Percentiles rank a stretch among this genome's conserved stretches.
phyloP scores from a whole-genome alignment of 1,140 invertebrate genomes.

The Saccostrea cuccullata region DNA sequence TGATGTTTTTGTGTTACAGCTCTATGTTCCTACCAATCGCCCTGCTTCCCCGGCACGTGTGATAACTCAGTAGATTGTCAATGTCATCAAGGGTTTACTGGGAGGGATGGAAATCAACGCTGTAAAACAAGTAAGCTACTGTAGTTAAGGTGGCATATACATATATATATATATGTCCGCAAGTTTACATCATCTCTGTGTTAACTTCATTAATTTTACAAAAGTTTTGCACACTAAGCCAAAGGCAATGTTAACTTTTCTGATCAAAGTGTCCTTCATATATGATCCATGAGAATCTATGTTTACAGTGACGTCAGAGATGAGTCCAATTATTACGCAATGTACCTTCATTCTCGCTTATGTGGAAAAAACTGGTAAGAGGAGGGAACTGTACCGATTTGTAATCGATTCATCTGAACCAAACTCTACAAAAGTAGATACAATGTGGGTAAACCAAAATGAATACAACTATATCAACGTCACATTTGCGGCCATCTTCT shows the following conservation, averaged over 20 bases:
- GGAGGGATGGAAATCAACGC: background rate
- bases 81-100: slow-evolving; percentile 7
- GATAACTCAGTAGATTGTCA: background rate
- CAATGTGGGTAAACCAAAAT: slow-evolving; percentile 41
- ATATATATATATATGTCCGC: too few relatives aligned
- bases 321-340: slow-evolving; percentile 16
- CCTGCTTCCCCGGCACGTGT: slow-evolving; percentile 32
- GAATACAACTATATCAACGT: slow-evolving; percentile 38
- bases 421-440: slow-evolving; percentile 36
- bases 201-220: too few relatives aligned
- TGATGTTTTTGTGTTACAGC: background rate
- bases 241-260: too few relatives aligned
- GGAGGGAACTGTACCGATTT: slow-evolving; percentile 43
- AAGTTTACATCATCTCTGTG: too few relatives aligned
- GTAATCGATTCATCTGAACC: slow-evolving; percentile 48
- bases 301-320: slow-evolving; percentile 24
- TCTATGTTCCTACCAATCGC: slow-evolving; percentile 3
- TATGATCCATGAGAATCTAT: too few relatives aligned
- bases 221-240: too few relatives aligned
- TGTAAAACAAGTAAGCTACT: background rate
- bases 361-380: background rate
- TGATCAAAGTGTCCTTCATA: too few relatives aligned
- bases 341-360: background rate
- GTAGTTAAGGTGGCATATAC: too few relatives aligned
- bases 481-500: slow-evolving; percentile 31